These are phyloP conservation scores for Artemisiospiza belli DNA, from an alignment of 2,113 vertebrate genomes.

Conservation along the genomic window DNA sequence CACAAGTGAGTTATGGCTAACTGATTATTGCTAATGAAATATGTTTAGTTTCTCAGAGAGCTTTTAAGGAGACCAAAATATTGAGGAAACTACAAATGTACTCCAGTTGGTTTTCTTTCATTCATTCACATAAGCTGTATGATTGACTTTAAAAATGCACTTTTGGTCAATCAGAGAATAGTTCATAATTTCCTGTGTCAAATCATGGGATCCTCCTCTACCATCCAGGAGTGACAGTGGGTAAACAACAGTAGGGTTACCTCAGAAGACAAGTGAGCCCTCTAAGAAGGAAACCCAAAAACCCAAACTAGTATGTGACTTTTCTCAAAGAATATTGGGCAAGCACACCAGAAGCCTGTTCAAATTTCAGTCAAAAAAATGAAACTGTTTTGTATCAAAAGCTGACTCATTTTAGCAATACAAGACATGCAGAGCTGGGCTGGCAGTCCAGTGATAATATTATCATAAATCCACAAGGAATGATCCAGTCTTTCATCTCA, in stretches of 20 bases:
- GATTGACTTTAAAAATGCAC: neutral
- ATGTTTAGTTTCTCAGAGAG: neutral
- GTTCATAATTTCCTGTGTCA: constrained; percentile 61
- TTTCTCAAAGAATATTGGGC: neutral
- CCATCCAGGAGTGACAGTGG: constrained; percentile 5
- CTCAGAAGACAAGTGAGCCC: constrained; percentile 32
- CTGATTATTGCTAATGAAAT: neutral
- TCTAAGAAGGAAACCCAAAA: constrained; percentile 53
- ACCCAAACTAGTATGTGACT: neutral
- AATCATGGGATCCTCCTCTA: neutral
- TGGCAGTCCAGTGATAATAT: neutral
- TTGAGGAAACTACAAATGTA: neutral
- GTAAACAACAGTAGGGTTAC: constrained; percentile 47
- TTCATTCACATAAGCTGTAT: neutral
- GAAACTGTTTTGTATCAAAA: neutral
- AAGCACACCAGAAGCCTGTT: constrained; percentile 5
- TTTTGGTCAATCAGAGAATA: neutral
- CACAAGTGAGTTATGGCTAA: neutral
- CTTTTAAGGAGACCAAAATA: constrained; percentile 8
- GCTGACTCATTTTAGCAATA: neutral
- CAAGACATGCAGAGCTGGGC: neutral
- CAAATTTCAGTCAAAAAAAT: neutral
- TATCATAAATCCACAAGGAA: neutral
- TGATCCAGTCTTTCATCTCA: neutral
- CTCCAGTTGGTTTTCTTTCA: neutral